These are phyloP conservation scores for Brachionus plicatilis DNA, from an alignment of 1,140 invertebrate genomes.

Conservation along the genomic window DNA sequence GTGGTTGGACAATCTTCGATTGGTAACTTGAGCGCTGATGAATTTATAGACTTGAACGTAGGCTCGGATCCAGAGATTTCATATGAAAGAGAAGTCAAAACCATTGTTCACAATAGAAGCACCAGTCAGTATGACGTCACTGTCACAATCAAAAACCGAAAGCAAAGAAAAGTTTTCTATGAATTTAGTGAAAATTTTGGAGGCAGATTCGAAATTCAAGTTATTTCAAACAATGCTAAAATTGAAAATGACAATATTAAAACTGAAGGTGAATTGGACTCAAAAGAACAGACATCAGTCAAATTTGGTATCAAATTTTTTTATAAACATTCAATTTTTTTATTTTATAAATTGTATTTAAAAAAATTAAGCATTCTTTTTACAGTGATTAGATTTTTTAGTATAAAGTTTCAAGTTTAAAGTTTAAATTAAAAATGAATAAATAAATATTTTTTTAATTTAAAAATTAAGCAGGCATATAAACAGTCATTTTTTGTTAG, in stretches of 20 bases:
- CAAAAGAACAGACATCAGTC: neutral
- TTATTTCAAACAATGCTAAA: neutral
- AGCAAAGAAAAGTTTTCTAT: neutral
- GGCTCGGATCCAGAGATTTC: neutral
- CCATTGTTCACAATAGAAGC: neutral
- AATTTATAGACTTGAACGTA: neutral
- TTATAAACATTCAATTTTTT: neutral
- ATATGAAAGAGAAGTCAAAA: slow-evolving; percentile 18
- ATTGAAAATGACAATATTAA: slow-evolving; percentile 21
- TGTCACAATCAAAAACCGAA: neutral
- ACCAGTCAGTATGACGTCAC: neutral
- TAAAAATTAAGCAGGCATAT: no score
- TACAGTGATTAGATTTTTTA: no score
- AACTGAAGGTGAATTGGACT: neutral
- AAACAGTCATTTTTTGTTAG: no score
- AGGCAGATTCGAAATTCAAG: neutral
- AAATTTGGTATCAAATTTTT: slow-evolving; percentile 17
- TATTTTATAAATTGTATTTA: no score
- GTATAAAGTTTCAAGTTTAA: no score
- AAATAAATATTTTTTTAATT: no score
- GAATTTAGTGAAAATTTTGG: neutral
- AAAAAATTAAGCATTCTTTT: no score
- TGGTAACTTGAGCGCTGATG: neutral
- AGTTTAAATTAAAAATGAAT: no score
- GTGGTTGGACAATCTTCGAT: slow-evolving; percentile 21